Evolutionary conservation across 1,140 invertebrate genomes (phyloP).

Genomic region (Eurosta solidaginis): DNA sequence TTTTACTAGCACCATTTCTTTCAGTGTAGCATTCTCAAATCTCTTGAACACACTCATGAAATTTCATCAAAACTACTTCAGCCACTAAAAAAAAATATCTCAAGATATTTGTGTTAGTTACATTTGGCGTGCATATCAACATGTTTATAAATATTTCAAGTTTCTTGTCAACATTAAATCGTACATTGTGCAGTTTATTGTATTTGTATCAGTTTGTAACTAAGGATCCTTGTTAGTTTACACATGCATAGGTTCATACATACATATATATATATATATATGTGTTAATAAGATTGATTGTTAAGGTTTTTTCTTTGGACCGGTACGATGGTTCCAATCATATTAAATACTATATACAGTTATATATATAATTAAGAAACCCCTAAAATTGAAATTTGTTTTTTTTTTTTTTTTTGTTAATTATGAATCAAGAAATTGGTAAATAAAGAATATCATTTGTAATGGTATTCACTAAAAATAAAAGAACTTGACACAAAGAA

Average conservation of each 20-base stretch:
- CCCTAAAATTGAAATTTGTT: no score
- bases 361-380: constrained; percentile 43
- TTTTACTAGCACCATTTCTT: no score
- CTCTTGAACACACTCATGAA: no score
- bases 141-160: constrained; percentile 33
- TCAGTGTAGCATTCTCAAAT: no score
- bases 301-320: constrained; percentile 62
- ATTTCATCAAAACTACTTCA: no score
- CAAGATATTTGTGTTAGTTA: not conserved
- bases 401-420: no score
- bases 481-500: constrained; percentile 23
- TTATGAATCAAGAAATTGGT: no score
- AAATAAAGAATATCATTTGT: not conserved
- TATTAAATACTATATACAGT: not conserved
- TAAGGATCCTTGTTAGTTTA: not conserved
- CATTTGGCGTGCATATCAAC: not conserved
- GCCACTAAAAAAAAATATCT: not conserved
- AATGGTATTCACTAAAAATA: constrained; percentile 22
- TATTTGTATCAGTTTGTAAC: not conserved
- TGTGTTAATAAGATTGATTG: constrained; percentile 40
- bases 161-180: no score
- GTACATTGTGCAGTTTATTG: no score
- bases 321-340: constrained; percentile 60
- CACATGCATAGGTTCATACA: not conserved
- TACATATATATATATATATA: not conserved